These are phyloP conservation scores for Gallirallus australis DNA, from an alignment of 2,797 vertebrate species.

Conservation along the genomic window DNA sequence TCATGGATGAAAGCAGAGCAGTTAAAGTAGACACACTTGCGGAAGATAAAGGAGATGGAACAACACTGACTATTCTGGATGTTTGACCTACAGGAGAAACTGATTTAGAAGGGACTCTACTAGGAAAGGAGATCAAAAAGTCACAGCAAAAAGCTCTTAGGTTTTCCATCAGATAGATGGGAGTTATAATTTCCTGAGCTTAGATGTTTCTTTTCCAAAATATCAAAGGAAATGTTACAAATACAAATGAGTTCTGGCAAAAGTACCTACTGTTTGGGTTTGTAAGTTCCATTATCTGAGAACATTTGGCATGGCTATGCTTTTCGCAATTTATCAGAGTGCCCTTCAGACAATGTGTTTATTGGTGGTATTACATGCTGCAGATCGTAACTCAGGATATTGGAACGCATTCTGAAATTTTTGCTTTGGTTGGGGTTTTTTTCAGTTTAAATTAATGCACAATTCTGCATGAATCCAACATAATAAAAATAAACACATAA, in stretches of 20 bases:
- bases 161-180: not conserved
- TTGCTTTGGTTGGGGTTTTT: not conserved
- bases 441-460: not conserved
- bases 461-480: not conserved
- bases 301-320: not conserved
- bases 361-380: not conserved
- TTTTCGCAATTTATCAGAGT: not conserved
- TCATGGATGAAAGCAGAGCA: not conserved
- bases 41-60: not conserved
- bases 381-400: not conserved
- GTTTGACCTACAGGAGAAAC: not conserved
- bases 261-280: not conserved
- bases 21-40: not conserved
- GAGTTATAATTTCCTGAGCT: not conserved
- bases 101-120: not conserved
- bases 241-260: not conserved
- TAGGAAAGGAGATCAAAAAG: not conserved
- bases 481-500: not conserved
- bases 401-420: not conserved
- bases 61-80: not conserved
- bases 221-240: not conserved
- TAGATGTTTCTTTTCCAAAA: not conserved
- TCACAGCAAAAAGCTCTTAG: not conserved
- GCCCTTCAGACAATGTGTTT: not conserved
- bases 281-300: not conserved